phyloP scores from a whole-genome alignment of 2,888 invertebrate species.

The Biston stratarius region DNA sequence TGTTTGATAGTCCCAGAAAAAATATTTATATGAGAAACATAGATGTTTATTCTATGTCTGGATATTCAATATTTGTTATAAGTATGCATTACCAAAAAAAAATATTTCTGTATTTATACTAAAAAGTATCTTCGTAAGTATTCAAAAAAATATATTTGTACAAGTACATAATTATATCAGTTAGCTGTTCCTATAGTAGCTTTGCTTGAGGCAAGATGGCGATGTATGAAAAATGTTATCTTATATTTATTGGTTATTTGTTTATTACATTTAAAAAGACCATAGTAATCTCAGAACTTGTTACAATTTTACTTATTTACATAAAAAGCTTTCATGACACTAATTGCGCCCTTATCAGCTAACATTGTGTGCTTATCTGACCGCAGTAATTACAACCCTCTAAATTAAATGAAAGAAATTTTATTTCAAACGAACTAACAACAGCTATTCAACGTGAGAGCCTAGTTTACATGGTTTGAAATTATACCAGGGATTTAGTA shows the following conservation, averaged over 20 bases:
- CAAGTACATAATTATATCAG: too few relatives aligned
- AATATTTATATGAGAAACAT: too few relatives aligned
- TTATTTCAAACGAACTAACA: slow-evolving; percentile 8
- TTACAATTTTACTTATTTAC: slow-evolving; percentile 35
- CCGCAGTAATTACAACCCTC: slow-evolving; percentile 53
- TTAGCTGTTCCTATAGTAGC: too few relatives aligned
- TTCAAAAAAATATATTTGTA: too few relatives aligned
- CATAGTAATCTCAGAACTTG: slow-evolving; percentile 37
- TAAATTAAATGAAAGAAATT: slow-evolving; percentile 42
- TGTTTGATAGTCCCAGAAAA: too few relatives aligned
- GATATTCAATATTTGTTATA: too few relatives aligned
- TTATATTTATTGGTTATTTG: neutral
- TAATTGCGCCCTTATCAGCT: slow-evolving; percentile 54
- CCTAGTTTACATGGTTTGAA: slow-evolving; percentile 12
- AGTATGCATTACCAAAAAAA: too few relatives aligned
- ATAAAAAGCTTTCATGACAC: slow-evolving; percentile 52
- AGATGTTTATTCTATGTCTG: too few relatives aligned
- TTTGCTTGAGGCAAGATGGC: too few relatives aligned
- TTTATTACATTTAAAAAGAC: slow-evolving; percentile 7
- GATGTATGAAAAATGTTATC: too few relatives aligned
- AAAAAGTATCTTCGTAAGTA: too few relatives aligned
- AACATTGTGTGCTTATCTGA: slow-evolving; percentile 51
- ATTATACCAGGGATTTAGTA: neutral
- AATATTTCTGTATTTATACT: too few relatives aligned
- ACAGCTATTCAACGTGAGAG: slow-evolving; percentile 4